Evolutionary conservation across 2,888 invertebrate genomes (phyloP).

Genomic region (Rhyacophila evoluta): DNA sequence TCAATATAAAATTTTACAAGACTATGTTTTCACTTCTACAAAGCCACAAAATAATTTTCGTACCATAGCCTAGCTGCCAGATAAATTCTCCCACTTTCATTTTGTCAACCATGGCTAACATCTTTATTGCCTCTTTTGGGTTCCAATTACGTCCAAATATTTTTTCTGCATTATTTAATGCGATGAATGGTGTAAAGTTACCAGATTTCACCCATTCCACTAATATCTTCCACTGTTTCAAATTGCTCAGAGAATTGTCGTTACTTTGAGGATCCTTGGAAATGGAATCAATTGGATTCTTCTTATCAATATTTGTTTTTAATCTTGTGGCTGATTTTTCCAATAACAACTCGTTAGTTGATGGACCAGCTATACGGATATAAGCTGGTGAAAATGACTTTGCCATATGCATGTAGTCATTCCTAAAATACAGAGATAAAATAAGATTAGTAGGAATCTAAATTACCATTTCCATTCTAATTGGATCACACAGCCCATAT

Average conservation of each 20-base stretch:
- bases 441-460: too few relatives aligned
- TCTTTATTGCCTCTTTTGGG: constrained; percentile 73
- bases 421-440: constrained; percentile 60
- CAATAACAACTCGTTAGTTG: constrained; percentile 68
- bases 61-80: constrained; percentile 83
- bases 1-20: too few relatives aligned
- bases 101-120: constrained; percentile 77
- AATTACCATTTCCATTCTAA: too few relatives aligned
- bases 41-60: too few relatives aligned
- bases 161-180: constrained; percentile 72
- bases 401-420: constrained; percentile 75
- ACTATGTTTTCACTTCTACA: too few relatives aligned
- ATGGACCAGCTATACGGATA: constrained; percentile 79
- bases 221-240: constrained; percentile 62
- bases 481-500: too few relatives aligned
- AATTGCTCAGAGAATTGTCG: background rate
- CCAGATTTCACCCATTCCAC: constrained; percentile 68
- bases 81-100: constrained; percentile 73
- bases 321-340: constrained; percentile 61
- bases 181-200: constrained; percentile 77
- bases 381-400: constrained; percentile 78
- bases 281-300: background rate
- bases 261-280: background rate
- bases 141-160: constrained; percentile 73
- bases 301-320: constrained; percentile 25